Evolutionary conservation across 2,113 vertebrate species (phyloP), one percentile per base, ranked within the genome.

Genomic region (Protobothrops mucrosquamatus): DNA sequence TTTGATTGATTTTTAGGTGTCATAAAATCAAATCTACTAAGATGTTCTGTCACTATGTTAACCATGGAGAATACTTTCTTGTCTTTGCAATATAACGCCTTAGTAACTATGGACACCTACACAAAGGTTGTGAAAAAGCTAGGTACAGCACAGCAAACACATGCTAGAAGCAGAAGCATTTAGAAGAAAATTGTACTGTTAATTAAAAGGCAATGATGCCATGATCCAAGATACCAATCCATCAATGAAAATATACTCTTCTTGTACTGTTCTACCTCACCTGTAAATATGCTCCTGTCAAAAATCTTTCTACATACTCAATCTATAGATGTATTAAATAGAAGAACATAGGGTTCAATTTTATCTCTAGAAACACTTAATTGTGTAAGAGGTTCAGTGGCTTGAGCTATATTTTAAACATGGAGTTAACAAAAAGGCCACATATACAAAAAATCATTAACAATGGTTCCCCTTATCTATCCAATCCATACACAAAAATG

Each of bases 21-120:
- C 34, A 93, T 34, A 94, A 92, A 94, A 81, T 64, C 90, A 95
- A 85, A 59, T 92, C 54, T 87, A n/a, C 74, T 92, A 92, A 69
- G 39, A 87, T 22, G 26, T 92, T 91, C 86, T 91, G 34, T 20
- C 59, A 91, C 20, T 57, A 55, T 23, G 39, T 43, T 85, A 51
- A 85, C 46, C 39, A 5, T 89, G 43, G 89, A 85, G 48, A 3
- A 12, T 14, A 43, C 43, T 34, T 89, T 81, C 24, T 48, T 24
- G 22, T 86, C 39, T 81, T 92, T 74, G 51, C 14, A 14, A 24
- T 61, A 29, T 59, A n/a, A 24, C 9, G 48, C 64, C 1, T 46
- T 69, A 55, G 18, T n/a, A 26, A 43, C 6, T 18, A 54, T 7
- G 39, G n/a, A 43, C 51, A 51, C 24, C 2, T 48, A 61, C 24